phyloP scores from a whole-genome alignment of 2,797 vertebrate species.

The Caiman crocodilus region DNA sequence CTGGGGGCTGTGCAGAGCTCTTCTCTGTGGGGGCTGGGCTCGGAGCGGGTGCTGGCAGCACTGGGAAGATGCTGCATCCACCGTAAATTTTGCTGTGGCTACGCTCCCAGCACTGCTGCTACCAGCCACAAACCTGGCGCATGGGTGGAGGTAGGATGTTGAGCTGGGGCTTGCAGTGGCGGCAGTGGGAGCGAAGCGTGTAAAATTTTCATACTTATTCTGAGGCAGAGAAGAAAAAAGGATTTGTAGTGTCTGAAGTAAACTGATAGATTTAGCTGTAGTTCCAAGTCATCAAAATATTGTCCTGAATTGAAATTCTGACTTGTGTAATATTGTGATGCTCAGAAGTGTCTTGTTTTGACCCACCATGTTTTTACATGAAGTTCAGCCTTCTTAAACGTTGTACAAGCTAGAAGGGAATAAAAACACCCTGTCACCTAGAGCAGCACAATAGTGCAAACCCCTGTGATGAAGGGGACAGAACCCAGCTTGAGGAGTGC shows the following conservation, averaged over 20 bases:
- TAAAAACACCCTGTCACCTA: neutral
- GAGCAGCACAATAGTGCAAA: neutral
- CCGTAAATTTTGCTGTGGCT: too few species aligned
- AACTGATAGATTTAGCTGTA: neutral
- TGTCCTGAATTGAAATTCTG: neutral
- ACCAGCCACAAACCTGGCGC: too few species aligned
- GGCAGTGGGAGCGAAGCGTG: neutral
- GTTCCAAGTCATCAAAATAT: neutral
- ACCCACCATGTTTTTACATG: neutral
- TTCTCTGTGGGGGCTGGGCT: too few species aligned
- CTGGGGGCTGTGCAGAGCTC: too few species aligned
- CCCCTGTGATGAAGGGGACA: neutral
- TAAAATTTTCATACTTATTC: neutral
- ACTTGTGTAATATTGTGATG: neutral
- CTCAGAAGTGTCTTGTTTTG: neutral
- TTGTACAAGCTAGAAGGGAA: neutral
- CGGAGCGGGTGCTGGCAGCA: too few species aligned
- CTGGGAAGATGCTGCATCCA: too few species aligned
- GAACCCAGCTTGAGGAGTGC: neutral
- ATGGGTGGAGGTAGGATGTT: too few species aligned
- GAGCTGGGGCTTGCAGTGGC: too few species aligned
- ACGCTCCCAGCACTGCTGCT: too few species aligned
- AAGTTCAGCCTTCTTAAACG: neutral
- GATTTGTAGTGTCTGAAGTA: fast-evolving
- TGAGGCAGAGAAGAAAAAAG: neutral